Percentiles rank a stretch among this genome's conserved stretches.
Conservation (phyloP, 2,797 vertebrate species). For the Zalophus californianus region DNA sequence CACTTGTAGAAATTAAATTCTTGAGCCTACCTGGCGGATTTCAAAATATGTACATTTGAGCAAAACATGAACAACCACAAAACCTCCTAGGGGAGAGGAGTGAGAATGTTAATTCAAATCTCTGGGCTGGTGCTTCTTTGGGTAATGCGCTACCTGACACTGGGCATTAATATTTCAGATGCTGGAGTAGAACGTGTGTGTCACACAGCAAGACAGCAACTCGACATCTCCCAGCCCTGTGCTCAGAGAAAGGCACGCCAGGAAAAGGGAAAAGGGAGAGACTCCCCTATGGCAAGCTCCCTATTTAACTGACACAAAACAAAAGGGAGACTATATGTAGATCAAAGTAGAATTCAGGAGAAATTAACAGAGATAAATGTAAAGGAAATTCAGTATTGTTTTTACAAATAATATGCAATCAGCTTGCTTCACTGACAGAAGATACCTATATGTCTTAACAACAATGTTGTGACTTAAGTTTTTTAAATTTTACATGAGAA, state of each 20-base stretch:
- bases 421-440: neutral
- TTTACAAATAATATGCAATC: neutral
- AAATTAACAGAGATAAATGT: constrained; percentile 57
- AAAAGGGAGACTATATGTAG: neutral
- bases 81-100: neutral
- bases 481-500: neutral
- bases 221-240: neutral
- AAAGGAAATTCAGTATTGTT: neutral
- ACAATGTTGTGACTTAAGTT: neutral
- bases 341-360: constrained; percentile 18
- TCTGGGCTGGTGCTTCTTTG: neutral
- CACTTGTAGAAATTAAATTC: neutral
- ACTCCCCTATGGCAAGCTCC: constrained; percentile 61
- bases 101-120: neutral
- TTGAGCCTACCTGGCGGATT: neutral
- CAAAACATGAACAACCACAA: constrained; percentile 37
- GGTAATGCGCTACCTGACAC: neutral
- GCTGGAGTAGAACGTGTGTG: neutral
- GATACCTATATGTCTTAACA: neutral
- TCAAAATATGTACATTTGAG: constrained; percentile 1
- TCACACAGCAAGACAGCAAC: neutral
- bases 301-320: constrained; percentile 75
- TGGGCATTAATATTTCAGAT: constrained; percentile 74
- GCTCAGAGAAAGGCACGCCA: neutral
- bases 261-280: constrained; percentile 32